Base-by-base conservation (phyloP, 2,888 invertebrate species). In the Sphaerophoria rueppellii region DNA sequence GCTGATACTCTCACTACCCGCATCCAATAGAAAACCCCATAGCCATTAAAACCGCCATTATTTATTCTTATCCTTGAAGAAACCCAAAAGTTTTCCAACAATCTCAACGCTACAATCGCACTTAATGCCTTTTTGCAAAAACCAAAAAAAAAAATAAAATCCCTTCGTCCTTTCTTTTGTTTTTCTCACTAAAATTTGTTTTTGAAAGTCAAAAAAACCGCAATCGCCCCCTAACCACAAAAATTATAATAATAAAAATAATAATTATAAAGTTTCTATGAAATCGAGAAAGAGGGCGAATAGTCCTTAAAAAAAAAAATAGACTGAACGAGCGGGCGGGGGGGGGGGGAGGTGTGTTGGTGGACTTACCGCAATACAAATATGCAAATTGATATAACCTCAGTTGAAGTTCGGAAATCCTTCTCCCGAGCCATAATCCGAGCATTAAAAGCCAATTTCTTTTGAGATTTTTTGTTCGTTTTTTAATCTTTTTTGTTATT, bases 401-500 rank as follows among this genome's bases (percentile, higher is more conserved):
- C 65, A 65, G 65, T 65, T 34, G 72, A 85, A 81, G 76, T 78
- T 81, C 70, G 58, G 24, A 67, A 73, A 70, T 73, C 48, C 69
- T 74, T 73, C 73, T 58, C 43, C n/a, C 46, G 46, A 75, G 58
- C 63, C 73, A 73, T 81, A 85, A 85, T 81, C 85, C 43, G 61
- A 46, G 73, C 81, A 80, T 85, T 76, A 73, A 80, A 85, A 81
- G 85, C 81, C 81, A 85, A 85, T 85, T 81, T 85, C 81, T 81
- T 77, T 54, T 34, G 24, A 54, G 12, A 32, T 37, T 37, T 71
- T 58, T 69, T 60, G 14, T 69, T 3, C 40, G 32, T 14, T 4
- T 9, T 43, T 43, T 9, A 9, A 4, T 43, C 11, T 32, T 0
- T 9, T 43, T 40, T 40, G 37, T 58, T 32, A 34, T 43, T 34